Evolutionary conservation across 2,113 vertebrate genomes (phyloP).

Genomic region (Gallinago jamesoni): DNA sequence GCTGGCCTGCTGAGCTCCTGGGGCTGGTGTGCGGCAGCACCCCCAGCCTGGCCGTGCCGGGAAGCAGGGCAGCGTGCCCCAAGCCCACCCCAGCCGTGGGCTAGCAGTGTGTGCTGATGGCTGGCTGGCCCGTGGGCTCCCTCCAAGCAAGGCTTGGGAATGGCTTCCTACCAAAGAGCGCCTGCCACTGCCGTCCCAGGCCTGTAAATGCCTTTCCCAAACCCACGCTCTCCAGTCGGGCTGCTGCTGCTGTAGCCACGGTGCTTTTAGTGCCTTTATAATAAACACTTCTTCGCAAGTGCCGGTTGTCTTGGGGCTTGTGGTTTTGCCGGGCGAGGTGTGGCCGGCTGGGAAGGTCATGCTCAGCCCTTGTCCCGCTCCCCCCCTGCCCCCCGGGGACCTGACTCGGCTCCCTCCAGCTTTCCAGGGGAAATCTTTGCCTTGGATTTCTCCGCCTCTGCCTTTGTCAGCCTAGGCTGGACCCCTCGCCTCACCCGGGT

Average conservation of each 20-base stretch:
- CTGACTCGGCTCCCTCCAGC: constrained; percentile 23
- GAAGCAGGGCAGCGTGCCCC: background rate
- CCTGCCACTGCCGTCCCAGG: background rate
- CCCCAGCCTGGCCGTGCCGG: background rate
- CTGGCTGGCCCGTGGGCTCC: background rate
- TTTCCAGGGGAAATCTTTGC: background rate
- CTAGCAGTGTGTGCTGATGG: background rate
- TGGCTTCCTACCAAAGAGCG: constrained; percentile 6
- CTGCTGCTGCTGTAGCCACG: constrained; percentile 33
- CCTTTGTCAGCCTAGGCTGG: fast-evolving
- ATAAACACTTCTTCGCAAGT: constrained; percentile 61
- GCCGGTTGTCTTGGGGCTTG: background rate
- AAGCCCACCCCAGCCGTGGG: fast-evolving
- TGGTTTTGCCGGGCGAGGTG: background rate
- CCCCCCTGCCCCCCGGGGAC: background rate
- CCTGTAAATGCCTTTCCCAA: background rate
- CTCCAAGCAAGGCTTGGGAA: background rate
- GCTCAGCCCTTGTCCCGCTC: background rate
- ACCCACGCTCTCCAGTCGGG: background rate
- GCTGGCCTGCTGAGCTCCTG: background rate
- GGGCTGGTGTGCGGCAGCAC: background rate
- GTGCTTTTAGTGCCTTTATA: constrained; percentile 63
- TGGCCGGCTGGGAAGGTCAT: background rate
- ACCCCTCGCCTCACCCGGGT: fast-evolving
- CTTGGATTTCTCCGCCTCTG: background rate